These are phyloP conservation scores for Homarus gammarus DNA, from an alignment of 2,888 invertebrate genomes.

Conservation along the genomic window DNA sequence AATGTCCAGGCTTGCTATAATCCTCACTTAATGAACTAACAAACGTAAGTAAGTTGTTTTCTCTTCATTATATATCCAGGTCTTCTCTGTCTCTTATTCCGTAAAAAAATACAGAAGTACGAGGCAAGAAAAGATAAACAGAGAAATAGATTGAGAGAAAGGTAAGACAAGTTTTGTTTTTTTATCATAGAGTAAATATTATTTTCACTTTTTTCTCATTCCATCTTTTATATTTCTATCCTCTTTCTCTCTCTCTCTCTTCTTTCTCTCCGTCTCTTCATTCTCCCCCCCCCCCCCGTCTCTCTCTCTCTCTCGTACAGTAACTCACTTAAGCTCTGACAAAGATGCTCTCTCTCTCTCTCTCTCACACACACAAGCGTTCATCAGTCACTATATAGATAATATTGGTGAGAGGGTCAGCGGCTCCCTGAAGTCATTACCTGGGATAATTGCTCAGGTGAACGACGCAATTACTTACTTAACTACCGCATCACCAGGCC, in stretches of 20 bases:
- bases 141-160: neutral
- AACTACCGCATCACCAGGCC: constrained; percentile 5
- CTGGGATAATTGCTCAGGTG: constrained; percentile 18
- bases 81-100: too few relatives aligned
- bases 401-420: neutral
- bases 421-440: constrained; percentile 26
- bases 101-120: neutral
- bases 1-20: too few relatives aligned
- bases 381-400: neutral
- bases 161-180: too few relatives aligned
- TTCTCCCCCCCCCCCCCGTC: neutral
- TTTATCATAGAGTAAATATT: neutral
- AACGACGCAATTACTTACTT: constrained; percentile 26
- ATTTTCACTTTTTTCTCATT: neutral
- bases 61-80: too few relatives aligned
- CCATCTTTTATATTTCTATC: neutral
- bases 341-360: too few relatives aligned
- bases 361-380: neutral
- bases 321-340: neutral
- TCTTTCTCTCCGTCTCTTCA: neutral
- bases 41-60: too few relatives aligned
- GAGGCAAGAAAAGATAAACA: neutral
- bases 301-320: neutral
- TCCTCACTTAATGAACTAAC: too few relatives aligned
- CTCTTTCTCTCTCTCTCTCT: neutral